Evolutionary conservation across 64 coral and sea anemone genomes (phyloP).

Genomic region (Actinia equina): DNA sequence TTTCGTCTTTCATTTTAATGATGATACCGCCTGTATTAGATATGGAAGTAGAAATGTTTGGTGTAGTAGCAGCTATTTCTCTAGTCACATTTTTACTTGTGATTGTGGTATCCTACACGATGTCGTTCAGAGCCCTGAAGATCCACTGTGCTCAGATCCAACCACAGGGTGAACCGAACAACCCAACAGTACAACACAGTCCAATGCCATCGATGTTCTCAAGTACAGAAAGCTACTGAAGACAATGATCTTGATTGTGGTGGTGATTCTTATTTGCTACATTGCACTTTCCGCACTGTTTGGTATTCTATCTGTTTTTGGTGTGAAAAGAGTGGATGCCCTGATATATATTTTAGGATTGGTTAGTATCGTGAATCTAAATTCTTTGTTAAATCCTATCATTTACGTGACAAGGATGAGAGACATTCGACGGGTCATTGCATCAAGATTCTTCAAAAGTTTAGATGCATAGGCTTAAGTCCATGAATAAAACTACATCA

Average conservation of each 20-base stretch:
- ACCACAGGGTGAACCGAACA: neutral
- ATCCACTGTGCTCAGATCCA: neutral
- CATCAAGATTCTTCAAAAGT: neutral
- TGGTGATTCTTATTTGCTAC: neutral
- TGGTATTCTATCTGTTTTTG: neutral
- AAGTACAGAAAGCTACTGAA: conserved; percentile 10
- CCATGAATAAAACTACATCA: no score
- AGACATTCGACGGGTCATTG: neutral
- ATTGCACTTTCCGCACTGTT: neutral
- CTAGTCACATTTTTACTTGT: neutral
- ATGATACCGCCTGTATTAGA: neutral
- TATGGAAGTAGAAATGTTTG: neutral
- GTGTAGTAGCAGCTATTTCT: neutral
- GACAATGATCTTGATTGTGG: neutral
- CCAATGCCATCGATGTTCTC: conserved; percentile 1
- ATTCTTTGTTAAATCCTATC: neutral
- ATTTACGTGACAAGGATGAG: neutral
- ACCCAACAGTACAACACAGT: neutral
- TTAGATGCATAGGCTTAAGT: neutral
- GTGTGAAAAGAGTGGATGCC: neutral
- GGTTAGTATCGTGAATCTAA: neutral
- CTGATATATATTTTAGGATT: neutral
- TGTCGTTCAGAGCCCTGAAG: neutral
- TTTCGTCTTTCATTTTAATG: neutral
- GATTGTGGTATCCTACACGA: neutral